Conservation (phyloP, 2,888 invertebrate species). For the Pyrochroa serraticornis region DNA sequence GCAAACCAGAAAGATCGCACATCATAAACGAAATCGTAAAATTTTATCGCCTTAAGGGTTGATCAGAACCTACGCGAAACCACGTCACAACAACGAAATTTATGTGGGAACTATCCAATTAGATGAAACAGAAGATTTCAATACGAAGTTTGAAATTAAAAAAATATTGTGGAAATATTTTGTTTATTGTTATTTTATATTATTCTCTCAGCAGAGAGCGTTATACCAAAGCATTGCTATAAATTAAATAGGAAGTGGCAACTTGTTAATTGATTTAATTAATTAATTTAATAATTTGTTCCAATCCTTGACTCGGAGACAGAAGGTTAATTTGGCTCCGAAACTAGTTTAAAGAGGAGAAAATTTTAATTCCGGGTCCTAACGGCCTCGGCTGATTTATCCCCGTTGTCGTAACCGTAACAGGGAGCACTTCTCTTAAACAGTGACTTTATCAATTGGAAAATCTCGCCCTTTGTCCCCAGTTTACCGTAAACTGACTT, state of each 20-base stretch:
- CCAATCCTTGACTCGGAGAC: too few species aligned
- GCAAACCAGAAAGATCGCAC: conserved; percentile 18
- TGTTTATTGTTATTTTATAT: conserved; percentile 7
- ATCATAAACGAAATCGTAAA: conserved; percentile 20
- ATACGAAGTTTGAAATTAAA: background rate
- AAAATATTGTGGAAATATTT: conserved; percentile 7
- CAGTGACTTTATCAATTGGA: conserved; percentile 37
- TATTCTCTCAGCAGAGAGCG: too few species aligned
- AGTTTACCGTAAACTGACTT: conserved; percentile 44
- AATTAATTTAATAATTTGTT: too few species aligned
- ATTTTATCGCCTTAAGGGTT: conserved; percentile 19
- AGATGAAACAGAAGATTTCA: too few species aligned
- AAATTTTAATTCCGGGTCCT: background rate
- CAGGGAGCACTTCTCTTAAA: conserved; percentile 25
- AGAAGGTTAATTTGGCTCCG: too few species aligned
- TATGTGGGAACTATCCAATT: conserved; percentile 10
- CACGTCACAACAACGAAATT: conserved; percentile 20
- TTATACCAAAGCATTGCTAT: too few species aligned
- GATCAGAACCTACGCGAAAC: conserved; percentile 7
- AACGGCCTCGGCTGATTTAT: too few species aligned
- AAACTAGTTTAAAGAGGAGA: too few species aligned
- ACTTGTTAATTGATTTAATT: too few species aligned
- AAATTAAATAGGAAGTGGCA: too few species aligned
- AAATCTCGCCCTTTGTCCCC: conserved; percentile 37
- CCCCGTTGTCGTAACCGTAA: background rate